A percentile compares a stretch with the other conserved stretches of the same genome.
Evolutionary conservation across 2,797 vertebrate species (phyloP).

Genomic region (Poecile montanus): DNA sequence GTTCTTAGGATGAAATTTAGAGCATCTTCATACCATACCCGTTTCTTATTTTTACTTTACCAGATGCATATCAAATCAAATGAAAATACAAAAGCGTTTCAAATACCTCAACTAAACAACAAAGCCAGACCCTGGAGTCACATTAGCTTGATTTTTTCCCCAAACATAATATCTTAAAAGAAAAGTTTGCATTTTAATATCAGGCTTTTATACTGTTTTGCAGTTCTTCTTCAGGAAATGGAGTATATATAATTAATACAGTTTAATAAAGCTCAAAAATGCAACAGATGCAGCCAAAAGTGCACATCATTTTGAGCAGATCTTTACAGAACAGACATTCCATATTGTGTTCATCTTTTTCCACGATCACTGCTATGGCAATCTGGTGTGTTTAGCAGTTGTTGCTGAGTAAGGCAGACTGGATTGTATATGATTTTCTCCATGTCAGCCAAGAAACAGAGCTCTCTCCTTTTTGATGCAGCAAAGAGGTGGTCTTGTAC

Average conservation of each 20-base stretch:
- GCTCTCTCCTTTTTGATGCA: conserved; percentile 34
- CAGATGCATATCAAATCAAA: conserved; percentile 7
- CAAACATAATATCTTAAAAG: not conserved
- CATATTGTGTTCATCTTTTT: conserved; percentile 75
- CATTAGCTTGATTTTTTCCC: not conserved
- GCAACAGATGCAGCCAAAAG: conserved; percentile 73
- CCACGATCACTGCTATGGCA: conserved; percentile 66
- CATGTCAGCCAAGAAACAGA: conserved; percentile 65
- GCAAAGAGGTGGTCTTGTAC: not conserved
- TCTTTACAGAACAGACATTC: conserved; percentile 74
- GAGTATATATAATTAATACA: conserved; percentile 68
- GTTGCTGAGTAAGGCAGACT: conserved; percentile 73
- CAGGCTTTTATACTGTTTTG: conserved; percentile 16
- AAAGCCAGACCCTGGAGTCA: conserved; percentile 8
- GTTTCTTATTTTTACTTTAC: not conserved
- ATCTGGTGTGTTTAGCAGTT: conserved; percentile 72
- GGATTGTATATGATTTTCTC: conserved; percentile 72
- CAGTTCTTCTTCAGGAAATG: conserved; percentile 33
- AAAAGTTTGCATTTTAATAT: conserved; percentile 25
- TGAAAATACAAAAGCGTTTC: not conserved
- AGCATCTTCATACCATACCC: not conserved
- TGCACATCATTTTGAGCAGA: conserved; percentile 72
- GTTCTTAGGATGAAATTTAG: not conserved
- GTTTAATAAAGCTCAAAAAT: conserved; percentile 73
- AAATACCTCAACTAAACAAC: not conserved